Evolutionary conservation across 2,797 vertebrate genomes (phyloP).

Genomic region (Neostethus bicornis): DNA sequence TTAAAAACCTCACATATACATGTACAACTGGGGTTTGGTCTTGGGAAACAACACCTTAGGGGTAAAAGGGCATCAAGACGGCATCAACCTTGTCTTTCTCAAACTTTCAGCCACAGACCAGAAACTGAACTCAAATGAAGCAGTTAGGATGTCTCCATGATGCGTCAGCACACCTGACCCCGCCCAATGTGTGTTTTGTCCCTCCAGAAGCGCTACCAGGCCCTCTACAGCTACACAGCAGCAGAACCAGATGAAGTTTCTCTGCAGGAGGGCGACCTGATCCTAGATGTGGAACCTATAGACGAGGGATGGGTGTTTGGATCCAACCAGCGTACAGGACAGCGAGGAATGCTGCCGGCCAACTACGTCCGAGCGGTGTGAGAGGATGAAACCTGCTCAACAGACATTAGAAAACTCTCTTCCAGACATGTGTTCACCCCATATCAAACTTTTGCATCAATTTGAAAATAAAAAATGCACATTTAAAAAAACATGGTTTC

Average conservation of each 20-base stretch:
- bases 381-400: conserved; percentile 44
- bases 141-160: not conserved
- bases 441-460: conserved; percentile 5
- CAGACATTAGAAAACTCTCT: not conserved
- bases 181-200: not conserved
- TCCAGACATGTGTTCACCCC: not conserved
- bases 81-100: no score
- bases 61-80: no score
- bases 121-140: conserved; percentile 34
- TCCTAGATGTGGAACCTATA: conserved; percentile 92
- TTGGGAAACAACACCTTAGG: no score
- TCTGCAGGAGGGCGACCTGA: conserved; percentile 91
- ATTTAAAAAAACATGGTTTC: not conserved
- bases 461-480: not conserved
- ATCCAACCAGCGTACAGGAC: conserved; percentile 92
- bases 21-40: no score
- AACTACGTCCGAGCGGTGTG: conserved; percentile 93
- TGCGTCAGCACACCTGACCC: not conserved
- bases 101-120: not conserved
- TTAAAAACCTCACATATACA: no score
- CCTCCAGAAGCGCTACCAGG: conserved; percentile 86
- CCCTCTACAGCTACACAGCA: conserved; percentile 90
- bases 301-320: conserved; percentile 97
- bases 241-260: conserved; percentile 93
- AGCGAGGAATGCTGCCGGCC: conserved; percentile 93